phyloP scores from a whole-genome alignment of 2,888 invertebrate species.

The Apocheima hispidaria region DNA sequence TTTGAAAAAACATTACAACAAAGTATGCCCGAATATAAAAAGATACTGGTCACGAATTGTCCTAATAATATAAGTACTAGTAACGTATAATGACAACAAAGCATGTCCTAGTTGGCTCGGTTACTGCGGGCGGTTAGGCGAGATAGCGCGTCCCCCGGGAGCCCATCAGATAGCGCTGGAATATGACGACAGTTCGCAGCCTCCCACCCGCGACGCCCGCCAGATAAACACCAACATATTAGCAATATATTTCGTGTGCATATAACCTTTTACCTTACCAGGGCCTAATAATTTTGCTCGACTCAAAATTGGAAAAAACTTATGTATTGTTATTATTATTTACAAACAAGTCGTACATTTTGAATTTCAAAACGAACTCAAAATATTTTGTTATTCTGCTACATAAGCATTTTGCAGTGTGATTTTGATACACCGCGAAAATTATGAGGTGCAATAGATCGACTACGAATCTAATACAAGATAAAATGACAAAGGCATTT shows the following conservation, averaged over 20 bases:
- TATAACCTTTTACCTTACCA: constrained; percentile 4
- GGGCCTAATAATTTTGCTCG: background rate
- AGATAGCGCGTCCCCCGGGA: constrained; percentile 58
- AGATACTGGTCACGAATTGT: no score
- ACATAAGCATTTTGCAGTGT: no score
- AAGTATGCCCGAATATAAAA: no score
- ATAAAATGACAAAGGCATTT: no score
- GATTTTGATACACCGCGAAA: no score
- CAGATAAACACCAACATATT: constrained; percentile 57
- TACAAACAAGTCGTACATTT: no score
- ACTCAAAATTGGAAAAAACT: background rate
- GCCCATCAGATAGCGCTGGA: constrained; percentile 74
- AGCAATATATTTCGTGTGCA: constrained; percentile 19
- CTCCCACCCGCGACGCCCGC: constrained; percentile 53
- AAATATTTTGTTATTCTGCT: no score
- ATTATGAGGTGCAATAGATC: no score
- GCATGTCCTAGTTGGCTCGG: constrained; percentile 48
- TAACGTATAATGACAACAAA: constrained; percentile 45
- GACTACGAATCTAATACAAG: no score
- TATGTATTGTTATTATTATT: background rate
- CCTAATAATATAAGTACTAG: background rate
- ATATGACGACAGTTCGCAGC: constrained; percentile 79
- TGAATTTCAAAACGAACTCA: no score
- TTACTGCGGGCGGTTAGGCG: constrained; percentile 47
- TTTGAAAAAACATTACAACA: no score